Conservation (phyloP, 2,888 invertebrate species). For the Lasioglossum malachurum region DNA sequence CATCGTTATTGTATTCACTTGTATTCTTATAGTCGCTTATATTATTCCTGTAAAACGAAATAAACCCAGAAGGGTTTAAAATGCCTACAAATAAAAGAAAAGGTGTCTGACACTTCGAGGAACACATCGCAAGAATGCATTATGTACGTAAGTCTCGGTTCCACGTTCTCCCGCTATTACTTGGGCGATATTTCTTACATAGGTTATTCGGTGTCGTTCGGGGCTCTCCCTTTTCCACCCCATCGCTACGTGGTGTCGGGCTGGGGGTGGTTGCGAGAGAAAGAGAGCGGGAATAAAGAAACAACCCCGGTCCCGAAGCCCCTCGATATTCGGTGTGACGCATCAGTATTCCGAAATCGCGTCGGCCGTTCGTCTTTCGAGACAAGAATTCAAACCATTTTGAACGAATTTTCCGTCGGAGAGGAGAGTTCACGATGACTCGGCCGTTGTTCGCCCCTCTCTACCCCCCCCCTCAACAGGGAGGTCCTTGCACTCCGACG, state of each 20-base stretch:
- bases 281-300: slow-evolving; percentile 53
- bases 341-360: slow-evolving; percentile 83
- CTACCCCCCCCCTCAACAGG: background rate
- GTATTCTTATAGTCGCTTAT: too few species aligned
- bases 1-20: too few species aligned
- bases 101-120: background rate
- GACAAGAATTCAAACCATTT: slow-evolving; percentile 82
- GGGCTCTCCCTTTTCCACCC: slow-evolving; percentile 24
- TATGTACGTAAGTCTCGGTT: background rate
- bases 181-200: slow-evolving; percentile 44
- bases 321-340: slow-evolving; percentile 61
- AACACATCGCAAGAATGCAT: slow-evolving; percentile 27
- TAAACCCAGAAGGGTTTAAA: too few species aligned
- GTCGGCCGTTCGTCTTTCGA: slow-evolving; percentile 80
- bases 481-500: background rate
- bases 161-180: slow-evolving; percentile 26
- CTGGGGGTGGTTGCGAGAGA: slow-evolving; percentile 1
- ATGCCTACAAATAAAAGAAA: too few species aligned
- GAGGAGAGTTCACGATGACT: slow-evolving; percentile 75
- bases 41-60: too few species aligned
- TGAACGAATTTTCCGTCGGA: slow-evolving; percentile 82
- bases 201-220: slow-evolving; percentile 21
- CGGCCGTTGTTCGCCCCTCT: slow-evolving; percentile 24
- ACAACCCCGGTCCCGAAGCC: slow-evolving; percentile 31
- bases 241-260: background rate